Conservation (phyloP, 2,888 invertebrate species). For the Graphium colonna region DNA sequence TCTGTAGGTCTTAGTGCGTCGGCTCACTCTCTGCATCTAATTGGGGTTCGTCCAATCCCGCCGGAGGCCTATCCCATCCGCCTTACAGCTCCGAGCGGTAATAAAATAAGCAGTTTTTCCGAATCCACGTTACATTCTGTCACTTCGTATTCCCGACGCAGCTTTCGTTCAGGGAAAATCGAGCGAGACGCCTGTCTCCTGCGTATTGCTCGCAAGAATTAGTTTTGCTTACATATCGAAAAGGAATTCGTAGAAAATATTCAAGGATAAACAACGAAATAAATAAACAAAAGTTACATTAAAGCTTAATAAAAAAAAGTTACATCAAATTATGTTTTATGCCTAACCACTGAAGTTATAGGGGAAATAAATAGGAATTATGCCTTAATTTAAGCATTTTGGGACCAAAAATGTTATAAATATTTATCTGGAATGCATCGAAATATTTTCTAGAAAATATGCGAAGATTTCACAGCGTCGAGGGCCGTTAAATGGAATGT, state of each 20-base stretch:
- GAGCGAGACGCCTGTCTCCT: slow-evolving; percentile 47
- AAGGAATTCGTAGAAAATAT: slow-evolving; percentile 29
- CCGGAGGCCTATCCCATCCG: slow-evolving; percentile 55
- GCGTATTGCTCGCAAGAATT: slow-evolving; percentile 47
- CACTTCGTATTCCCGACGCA: slow-evolving; percentile 63
- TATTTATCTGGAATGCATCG: slow-evolving; percentile 19
- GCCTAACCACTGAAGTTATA: too few species aligned
- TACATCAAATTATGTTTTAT: too few species aligned
- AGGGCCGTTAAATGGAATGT: slow-evolving; percentile 43
- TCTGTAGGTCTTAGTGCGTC: slow-evolving; percentile 20
- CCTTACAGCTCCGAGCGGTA: slow-evolving; percentile 55
- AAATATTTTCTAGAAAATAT: slow-evolving; percentile 20
- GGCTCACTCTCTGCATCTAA: slow-evolving; percentile 39
- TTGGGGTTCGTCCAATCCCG: slow-evolving; percentile 54
- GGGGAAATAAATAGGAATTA: neutral
- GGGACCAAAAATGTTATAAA: neutral
- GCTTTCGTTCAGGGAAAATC: slow-evolving; percentile 56
- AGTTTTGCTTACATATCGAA: slow-evolving; percentile 38
- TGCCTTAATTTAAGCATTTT: neutral
- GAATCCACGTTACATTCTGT: slow-evolving; percentile 69
- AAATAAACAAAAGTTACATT: slow-evolving; percentile 13
- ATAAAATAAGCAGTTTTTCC: slow-evolving; percentile 78
- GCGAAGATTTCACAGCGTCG: slow-evolving; percentile 17
- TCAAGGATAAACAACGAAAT: slow-evolving; percentile 13
- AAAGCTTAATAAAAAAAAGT: neutral